Evolutionary conservation across 37 sponge, comb jelly and placozoan species (phyloP), one percentile per base, ranked within the genome.

Genomic region (Bolinopsis microptera): DNA sequence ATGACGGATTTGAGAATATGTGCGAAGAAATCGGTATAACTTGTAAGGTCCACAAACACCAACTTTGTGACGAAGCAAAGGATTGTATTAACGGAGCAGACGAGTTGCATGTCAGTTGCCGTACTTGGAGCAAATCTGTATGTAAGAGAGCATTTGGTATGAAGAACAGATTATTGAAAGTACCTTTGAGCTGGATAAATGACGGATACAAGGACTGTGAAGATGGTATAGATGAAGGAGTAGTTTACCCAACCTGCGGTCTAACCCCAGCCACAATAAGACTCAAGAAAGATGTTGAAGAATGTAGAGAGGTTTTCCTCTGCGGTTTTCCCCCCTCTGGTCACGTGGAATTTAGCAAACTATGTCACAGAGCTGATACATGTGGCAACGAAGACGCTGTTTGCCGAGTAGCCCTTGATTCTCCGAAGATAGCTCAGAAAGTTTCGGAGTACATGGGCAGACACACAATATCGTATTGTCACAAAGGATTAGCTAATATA

Each of bases 1-100:
- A 86, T 40, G 90, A 86, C 61, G 61, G 28, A 40, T 34, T 86
- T 28, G 90, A 86, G 0, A 16, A 0, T 26, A 38, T 33, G 90
- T 86, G 90, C 22, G 16, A 9, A 24, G 0, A 28, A 24, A 3
- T 86, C 38, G 61, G 30, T 48, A 13, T 48, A 5, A 16, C 61
- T 33, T 86, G 90, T 39, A 38, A 28, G 26, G 61, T 86, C 23
- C 90, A 86, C 90, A 86, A 86, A 39, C 90, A 86, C 90, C 61
- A 36, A 13, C 61, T 86, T n/a, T 86, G 90, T 86, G 61, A 86
- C 24, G 90, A 38, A 26, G 40, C 39, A 1, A 13, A 41, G 90
- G 90, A 86, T 30, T 86, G 90, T 34, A 26, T 16, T 22, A 34
- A 41, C 39, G 90, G 90, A n/a, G 61, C 31, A n/a, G 90, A 86